Evolutionary conservation across 2,113 vertebrate genomes (phyloP), one percentile per base, ranked within the genome.

Genomic region (Mellivora capensis): DNA sequence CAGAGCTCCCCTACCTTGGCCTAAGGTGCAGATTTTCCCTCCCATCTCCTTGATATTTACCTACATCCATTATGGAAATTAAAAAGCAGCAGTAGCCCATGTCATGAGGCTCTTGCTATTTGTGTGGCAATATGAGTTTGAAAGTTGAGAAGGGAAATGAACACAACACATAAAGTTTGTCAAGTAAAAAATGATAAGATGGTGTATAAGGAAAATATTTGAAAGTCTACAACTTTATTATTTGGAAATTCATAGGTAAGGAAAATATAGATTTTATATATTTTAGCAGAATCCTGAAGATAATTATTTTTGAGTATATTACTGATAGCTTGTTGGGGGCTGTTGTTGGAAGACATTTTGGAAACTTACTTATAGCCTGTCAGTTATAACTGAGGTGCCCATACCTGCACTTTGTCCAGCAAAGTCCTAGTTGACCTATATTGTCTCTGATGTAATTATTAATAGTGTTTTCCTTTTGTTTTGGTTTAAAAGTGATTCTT

Each of bases 41-140:
- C n/a, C 29, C 7, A 72, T 59, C 47, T 88, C 72, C 47, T 61
- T 90, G 77, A 93, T 96, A 94, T 96, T 94, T 97, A 93, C 84
- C 0, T 7, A 87, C 42, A 85, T 34, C 69, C 74, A 69, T 93
- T 91, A 81, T 82, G 77, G 62, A 97, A 96, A 96, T 92, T 95
- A 97, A 93, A 97, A 97, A 84, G 82, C 96, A 93, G 67, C 90
- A 44, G 42, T 61, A 59, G 71, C 71, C 72, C 47, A 20, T 17
- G 34, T 87, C 57, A 42, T 61, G 49, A 85, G 37, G 71, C 76
- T 72, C 83, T 91, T 93, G 20, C 3, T 91, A n/a, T 96, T 95
- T 90, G 44, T 91, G 64, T 96, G 69, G 64, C 81, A 47, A 52
- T 84, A 77, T 88, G 64, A 84, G 3, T 93, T 81, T 81, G 72